Conservation (phyloP, 2,113 vertebrate species). For the Saguinus midas region DNA sequence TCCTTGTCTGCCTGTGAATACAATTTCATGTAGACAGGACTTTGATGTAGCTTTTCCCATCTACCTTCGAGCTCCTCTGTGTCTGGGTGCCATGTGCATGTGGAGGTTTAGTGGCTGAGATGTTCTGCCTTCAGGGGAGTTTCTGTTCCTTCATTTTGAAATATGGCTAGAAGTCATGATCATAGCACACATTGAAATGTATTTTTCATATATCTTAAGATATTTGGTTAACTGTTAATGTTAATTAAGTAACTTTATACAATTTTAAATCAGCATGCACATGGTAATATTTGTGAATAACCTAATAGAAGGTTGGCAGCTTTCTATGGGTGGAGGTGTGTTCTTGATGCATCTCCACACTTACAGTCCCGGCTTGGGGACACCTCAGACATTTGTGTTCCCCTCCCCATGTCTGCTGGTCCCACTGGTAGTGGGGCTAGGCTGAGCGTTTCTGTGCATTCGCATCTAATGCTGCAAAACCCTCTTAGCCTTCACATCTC, state of each 20-base stretch:
- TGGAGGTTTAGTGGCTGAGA: background rate
- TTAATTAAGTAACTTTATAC: background rate
- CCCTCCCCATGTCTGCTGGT: background rate
- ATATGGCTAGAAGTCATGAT: background rate
- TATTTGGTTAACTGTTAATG: background rate
- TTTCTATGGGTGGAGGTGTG: background rate
- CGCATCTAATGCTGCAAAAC: background rate
- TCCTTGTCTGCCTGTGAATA: background rate
- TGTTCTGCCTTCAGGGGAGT: background rate
- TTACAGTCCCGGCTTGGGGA: background rate
- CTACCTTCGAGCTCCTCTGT: rapidly evolving
- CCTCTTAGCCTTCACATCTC: background rate
- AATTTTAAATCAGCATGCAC: background rate
- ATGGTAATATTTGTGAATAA: background rate
- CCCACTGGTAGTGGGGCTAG: background rate
- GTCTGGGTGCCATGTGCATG: background rate
- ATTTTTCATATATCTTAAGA: background rate
- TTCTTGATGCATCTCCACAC: background rate
- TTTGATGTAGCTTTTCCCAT: background rate
- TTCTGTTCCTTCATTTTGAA: background rate
- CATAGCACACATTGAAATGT: background rate
- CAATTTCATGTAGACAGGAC: rapidly evolving
- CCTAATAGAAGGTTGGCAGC: background rate
- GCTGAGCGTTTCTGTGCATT: background rate
- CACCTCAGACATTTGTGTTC: background rate